Evolutionary conservation across 2,113 vertebrate genomes (phyloP).

Genomic region (Gracilinanus agilis): DNA sequence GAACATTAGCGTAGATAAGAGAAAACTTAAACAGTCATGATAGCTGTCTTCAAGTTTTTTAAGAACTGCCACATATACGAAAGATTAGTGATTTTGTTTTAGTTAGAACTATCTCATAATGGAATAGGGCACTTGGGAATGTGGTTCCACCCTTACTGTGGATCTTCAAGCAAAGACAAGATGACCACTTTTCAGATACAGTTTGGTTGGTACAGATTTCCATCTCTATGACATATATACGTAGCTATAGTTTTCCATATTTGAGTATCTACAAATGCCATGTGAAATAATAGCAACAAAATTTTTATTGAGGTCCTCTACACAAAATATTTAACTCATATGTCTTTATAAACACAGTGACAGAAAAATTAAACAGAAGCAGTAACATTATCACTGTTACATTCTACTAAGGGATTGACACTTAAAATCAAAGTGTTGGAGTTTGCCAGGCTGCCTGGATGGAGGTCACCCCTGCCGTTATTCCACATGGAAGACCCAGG

Average conservation of each 20-base stretch:
- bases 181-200: background rate
- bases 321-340: background rate
- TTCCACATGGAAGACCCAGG: too few relatives aligned
- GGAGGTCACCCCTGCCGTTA: too few relatives aligned
- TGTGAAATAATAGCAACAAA: background rate
- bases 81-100: background rate
- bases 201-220: background rate
- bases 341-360: background rate
- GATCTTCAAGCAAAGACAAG: background rate
- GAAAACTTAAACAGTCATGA: background rate
- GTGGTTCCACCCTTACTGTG: background rate
- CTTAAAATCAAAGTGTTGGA: background rate
- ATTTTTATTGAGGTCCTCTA: background rate
- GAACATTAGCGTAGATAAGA: too few relatives aligned
- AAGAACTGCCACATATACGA: background rate
- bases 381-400: background rate
- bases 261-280: background rate
- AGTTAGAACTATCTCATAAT: background rate
- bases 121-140: background rate
- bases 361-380: background rate
- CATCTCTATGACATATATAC: background rate
- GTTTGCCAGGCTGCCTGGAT: background rate
- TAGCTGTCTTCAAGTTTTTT: background rate
- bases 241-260: background rate
- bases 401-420: background rate